A percentile compares a stretch with the other conserved stretches of the same genome.
Evolutionary conservation across 2,888 invertebrate species (phyloP).

Genomic region (Xylocampa areola): DNA sequence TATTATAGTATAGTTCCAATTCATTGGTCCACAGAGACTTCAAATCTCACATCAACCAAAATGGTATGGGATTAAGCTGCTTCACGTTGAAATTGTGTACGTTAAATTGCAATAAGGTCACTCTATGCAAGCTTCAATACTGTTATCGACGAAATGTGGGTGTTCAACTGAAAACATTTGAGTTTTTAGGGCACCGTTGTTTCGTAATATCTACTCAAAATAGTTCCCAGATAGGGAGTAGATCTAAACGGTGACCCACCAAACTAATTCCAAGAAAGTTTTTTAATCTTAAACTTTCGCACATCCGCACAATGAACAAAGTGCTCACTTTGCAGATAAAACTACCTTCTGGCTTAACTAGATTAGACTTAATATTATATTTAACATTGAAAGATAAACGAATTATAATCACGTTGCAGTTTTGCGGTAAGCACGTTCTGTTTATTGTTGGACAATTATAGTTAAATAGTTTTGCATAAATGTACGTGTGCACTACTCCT

Average conservation of each 20-base stretch:
- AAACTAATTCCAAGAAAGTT: constrained; percentile 54
- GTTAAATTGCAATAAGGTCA: neutral
- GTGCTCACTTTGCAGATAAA: constrained; percentile 31
- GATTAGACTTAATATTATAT: constrained; percentile 33
- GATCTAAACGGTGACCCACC: constrained; percentile 13
- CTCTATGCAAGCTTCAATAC: neutral
- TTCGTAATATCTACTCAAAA: constrained; percentile 15
- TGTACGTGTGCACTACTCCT: too few species aligned
- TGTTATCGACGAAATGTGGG: neutral
- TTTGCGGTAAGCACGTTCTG: constrained; percentile 5
- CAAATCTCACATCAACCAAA: too few species aligned
- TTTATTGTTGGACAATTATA: constrained; percentile 6
- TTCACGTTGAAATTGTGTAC: too few species aligned
- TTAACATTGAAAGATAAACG: constrained; percentile 14
- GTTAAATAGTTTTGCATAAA: constrained; percentile 8
- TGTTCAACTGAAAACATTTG: neutral
- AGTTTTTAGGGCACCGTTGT: too few species aligned
- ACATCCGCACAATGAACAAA: constrained; percentile 22
- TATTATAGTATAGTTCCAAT: too few species aligned
- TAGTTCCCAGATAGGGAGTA: constrained; percentile 5
- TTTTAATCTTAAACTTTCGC: constrained; percentile 58
- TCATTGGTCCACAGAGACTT: too few species aligned
- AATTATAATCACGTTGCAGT: constrained; percentile 29
- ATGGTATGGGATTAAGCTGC: too few species aligned
- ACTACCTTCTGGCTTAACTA: constrained; percentile 20